These are phyloP conservation scores for Phrynocephalus versicolor DNA, from an alignment of 2,113 vertebrate species.

Conservation along the genomic window DNA sequence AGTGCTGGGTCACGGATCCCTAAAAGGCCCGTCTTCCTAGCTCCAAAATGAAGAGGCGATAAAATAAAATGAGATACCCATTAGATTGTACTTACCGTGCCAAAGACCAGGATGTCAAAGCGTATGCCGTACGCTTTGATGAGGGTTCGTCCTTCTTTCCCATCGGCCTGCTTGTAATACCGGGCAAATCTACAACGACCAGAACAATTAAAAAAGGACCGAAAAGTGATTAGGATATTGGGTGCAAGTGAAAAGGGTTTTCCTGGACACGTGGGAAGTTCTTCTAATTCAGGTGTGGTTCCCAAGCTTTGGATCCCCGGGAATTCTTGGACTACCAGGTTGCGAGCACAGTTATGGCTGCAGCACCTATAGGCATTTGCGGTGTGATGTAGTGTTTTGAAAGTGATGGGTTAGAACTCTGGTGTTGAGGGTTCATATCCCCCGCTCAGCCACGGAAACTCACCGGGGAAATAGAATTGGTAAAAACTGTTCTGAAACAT, in stretches of 20 bases:
- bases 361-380: too few relatives aligned
- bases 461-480: too few relatives aligned
- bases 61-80: background rate
- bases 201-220: constrained; percentile 1
- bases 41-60: background rate
- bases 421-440: too few relatives aligned
- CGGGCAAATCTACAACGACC: constrained; percentile 77
- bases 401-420: too few relatives aligned
- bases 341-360: too few relatives aligned
- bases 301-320: too few relatives aligned
- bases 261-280: background rate
- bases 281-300: background rate
- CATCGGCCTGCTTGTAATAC: constrained; percentile 72
- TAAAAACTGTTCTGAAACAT: too few relatives aligned
- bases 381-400: too few relatives aligned
- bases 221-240: background rate
- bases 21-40: background rate
- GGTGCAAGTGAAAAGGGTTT: background rate
- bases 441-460: too few relatives aligned
- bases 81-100: constrained; percentile 73
- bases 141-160: constrained; percentile 78
- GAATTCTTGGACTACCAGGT: too few relatives aligned
- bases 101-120: constrained; percentile 88
- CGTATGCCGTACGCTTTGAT: constrained; percentile 85
- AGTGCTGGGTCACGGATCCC: background rate